These are phyloP conservation scores for Lycocerus yunnanus DNA, from an alignment of 2,888 invertebrate genomes.

Conservation along the genomic window DNA sequence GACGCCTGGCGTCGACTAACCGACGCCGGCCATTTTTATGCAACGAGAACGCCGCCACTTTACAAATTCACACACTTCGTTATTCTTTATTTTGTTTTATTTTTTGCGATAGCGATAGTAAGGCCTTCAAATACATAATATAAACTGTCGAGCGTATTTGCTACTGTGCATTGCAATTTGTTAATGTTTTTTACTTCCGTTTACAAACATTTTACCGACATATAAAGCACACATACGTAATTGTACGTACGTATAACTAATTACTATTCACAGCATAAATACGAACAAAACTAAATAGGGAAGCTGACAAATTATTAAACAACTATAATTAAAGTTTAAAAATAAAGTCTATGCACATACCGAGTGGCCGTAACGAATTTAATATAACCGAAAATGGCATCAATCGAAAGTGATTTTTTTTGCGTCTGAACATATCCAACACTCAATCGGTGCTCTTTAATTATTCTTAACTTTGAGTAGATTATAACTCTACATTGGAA, in stretches of 20 bases:
- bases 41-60: neutral
- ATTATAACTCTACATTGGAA: too few relatives aligned
- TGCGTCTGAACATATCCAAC: too few relatives aligned
- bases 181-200: conserved; percentile 3
- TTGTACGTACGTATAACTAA: neutral
- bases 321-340: neutral
- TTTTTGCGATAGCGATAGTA: neutral
- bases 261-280: conserved; percentile 5
- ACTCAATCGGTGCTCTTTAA: too few relatives aligned
- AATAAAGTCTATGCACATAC: neutral
- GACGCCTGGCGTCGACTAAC: conserved; percentile 44
- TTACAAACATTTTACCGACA: conserved; percentile 2
- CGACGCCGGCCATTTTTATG: conserved; percentile 35
- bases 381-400: too few relatives aligned
- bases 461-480: too few relatives aligned
- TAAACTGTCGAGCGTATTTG: neutral
- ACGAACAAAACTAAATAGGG: neutral
- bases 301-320: neutral
- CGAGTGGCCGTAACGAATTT: too few relatives aligned
- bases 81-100: neutral
- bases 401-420: too few relatives aligned
- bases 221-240: neutral
- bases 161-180: neutral
- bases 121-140: neutral
- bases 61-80: neutral